These are phyloP conservation scores for Loripinus fragilis DNA, from an alignment of 2,888 invertebrate genomes.

Conservation along the genomic window DNA sequence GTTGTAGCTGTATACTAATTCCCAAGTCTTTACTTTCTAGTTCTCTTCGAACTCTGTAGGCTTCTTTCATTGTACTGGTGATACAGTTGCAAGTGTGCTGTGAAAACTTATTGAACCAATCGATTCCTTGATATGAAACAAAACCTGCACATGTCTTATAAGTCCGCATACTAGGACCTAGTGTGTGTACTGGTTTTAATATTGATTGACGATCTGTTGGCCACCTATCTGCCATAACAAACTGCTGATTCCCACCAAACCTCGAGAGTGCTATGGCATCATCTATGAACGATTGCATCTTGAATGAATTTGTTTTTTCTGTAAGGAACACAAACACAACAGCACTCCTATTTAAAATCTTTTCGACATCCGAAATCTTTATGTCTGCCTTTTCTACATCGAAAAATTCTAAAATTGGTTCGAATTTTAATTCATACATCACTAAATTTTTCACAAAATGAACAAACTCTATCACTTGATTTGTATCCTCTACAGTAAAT, in stretches of 20 bases:
- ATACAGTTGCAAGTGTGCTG: constrained; percentile 24
- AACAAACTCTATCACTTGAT: constrained; percentile 31
- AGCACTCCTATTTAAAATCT: constrained; percentile 43
- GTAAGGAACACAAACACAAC: constrained; percentile 53
- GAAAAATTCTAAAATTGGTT: constrained; percentile 44
- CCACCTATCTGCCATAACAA: not conserved
- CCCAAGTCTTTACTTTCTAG: not conserved
- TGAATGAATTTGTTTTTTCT: constrained; percentile 20
- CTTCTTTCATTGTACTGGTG: constrained; percentile 22
- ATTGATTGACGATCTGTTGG: constrained; percentile 27
- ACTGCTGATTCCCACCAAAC: constrained; percentile 17
- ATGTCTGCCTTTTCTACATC: constrained; percentile 46
- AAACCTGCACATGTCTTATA: constrained; percentile 49
- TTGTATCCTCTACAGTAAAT: constrained; percentile 47
- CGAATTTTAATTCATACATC: constrained; percentile 7
- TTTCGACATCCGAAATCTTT: constrained; percentile 41
- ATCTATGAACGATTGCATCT: constrained; percentile 40
- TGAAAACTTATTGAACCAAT: constrained; percentile 51
- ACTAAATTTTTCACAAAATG: constrained; percentile 5
- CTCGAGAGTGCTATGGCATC: constrained; percentile 49
- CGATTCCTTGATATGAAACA: constrained; percentile 41
- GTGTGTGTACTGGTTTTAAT: constrained; percentile 54
- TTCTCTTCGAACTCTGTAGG: constrained; percentile 33
- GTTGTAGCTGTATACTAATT: not conserved
- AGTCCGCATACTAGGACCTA: constrained; percentile 14